These are phyloP conservation scores for Frankliniella intonsa DNA, from an alignment of 2,888 invertebrate species.

Conservation along the genomic window DNA sequence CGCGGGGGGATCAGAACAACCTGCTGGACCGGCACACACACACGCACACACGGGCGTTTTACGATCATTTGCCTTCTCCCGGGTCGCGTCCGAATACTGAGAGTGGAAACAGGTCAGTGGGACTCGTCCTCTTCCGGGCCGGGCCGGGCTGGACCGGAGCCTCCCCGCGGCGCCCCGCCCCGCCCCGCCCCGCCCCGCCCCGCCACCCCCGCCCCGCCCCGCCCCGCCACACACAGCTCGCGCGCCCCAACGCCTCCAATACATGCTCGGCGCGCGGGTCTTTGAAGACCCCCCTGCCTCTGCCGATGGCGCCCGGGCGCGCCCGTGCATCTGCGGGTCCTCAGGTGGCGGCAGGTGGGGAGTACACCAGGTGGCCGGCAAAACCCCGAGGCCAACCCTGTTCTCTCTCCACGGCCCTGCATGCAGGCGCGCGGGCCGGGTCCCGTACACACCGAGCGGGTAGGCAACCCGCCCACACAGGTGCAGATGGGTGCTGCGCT, in stretches of 20 bases:
- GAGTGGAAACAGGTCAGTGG: conserved; percentile 12
- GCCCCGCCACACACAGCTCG: background rate
- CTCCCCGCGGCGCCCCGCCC: background rate
- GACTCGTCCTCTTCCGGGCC: background rate
- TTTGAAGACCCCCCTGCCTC: too few relatives aligned
- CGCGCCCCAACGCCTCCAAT: background rate
- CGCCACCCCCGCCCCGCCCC: background rate
- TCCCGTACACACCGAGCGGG: too few relatives aligned
- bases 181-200: conserved; percentile 1
- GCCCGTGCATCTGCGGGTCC: too few relatives aligned
- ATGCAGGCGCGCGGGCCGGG: too few relatives aligned
- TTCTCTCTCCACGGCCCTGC: too few relatives aligned
- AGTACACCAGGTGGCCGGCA: too few relatives aligned
- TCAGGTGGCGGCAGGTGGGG: too few relatives aligned
- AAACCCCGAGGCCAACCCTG: too few relatives aligned
- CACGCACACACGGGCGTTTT: background rate
- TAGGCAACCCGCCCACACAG: too few relatives aligned
- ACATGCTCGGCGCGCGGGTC: background rate
- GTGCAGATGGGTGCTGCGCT: background rate
- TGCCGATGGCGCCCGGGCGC: too few relatives aligned
- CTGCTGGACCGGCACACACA: conserved; percentile 5
- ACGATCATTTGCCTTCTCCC: conserved; percentile 6
- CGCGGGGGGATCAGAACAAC: background rate
- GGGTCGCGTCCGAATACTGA: background rate
- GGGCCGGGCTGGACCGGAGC: background rate